Evolutionary conservation across 2,113 vertebrate species (phyloP).

Genomic region (Bos javanicus): DNA sequence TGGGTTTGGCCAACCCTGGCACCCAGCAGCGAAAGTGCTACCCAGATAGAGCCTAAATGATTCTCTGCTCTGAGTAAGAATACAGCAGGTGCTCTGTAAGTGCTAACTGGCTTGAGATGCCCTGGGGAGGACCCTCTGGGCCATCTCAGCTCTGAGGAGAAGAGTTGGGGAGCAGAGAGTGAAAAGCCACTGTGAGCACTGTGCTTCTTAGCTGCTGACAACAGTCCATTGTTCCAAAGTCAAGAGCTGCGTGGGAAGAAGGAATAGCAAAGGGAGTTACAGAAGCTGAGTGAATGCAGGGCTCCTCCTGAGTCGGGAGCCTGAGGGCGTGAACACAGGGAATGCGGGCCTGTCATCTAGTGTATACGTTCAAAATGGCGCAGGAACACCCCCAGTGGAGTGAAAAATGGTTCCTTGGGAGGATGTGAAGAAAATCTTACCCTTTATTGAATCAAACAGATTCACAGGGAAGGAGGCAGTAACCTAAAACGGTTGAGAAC

Average conservation of each 20-base stretch:
- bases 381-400: background rate
- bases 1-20: background rate
- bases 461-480: background rate
- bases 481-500: background rate
- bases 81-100: background rate
- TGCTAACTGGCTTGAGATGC: background rate
- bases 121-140: background rate
- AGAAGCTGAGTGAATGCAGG: background rate
- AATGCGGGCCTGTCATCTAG: background rate
- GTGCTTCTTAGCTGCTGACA: background rate
- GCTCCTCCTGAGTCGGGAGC: background rate
- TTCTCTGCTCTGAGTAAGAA: background rate
- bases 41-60: background rate
- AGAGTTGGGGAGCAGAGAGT: background rate
- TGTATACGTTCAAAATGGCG: background rate
- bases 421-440: background rate
- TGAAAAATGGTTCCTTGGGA: background rate
- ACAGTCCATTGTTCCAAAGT: background rate
- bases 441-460: background rate
- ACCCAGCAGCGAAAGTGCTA: background rate
- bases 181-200: background rate
- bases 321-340: background rate
- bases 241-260: background rate
- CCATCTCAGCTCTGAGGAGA: background rate
- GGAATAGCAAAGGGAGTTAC: too few species aligned